A percentile compares a stretch with the other conserved stretches of the same genome.
These are phyloP conservation scores for Cyrtodaria siliqua DNA, from an alignment of 2,888 invertebrate genomes.

Conservation along the genomic window DNA sequence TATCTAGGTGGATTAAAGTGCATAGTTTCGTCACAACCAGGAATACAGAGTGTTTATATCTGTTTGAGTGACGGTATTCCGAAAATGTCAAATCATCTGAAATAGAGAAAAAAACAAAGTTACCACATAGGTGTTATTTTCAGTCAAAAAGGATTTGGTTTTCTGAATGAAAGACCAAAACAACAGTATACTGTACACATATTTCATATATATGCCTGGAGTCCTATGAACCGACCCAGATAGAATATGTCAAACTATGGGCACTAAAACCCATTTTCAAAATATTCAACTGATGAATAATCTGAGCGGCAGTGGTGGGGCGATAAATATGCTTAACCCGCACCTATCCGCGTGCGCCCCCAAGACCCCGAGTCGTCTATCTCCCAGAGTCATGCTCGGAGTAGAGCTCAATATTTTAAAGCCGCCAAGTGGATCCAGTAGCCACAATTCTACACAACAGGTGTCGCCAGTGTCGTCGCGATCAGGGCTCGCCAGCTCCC, in stretches of 20 bases:
- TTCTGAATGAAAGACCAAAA: too few relatives aligned
- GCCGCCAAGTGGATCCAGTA: constrained; percentile 29
- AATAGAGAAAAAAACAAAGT: too few relatives aligned
- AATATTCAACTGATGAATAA: constrained; percentile 21
- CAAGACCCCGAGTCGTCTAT: constrained; percentile 57
- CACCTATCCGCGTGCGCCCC: neutral
- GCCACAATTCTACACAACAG: constrained; percentile 20
- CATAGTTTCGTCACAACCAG: too few relatives aligned
- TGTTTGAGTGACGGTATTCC: too few relatives aligned
- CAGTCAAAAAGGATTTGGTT: too few relatives aligned
- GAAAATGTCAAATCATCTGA: too few relatives aligned
- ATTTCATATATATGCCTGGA: too few relatives aligned
- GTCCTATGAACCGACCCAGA: too few relatives aligned
- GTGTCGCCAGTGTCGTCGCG: constrained; percentile 25
- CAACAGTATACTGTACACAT: too few relatives aligned
- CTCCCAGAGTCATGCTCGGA: constrained; percentile 73
- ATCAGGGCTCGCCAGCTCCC: constrained; percentile 36
- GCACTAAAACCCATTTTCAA: constrained; percentile 5
- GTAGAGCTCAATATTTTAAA: constrained; percentile 70
- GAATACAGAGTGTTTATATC: too few relatives aligned
- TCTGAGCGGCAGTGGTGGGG: constrained; percentile 8
- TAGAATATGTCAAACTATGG: neutral
- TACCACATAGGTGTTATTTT: too few relatives aligned
- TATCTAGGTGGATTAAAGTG: too few relatives aligned
- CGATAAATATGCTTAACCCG: neutral